phyloP scores from a whole-genome alignment of 1,140 invertebrate species.

The Spodoptera frugiperda region DNA sequence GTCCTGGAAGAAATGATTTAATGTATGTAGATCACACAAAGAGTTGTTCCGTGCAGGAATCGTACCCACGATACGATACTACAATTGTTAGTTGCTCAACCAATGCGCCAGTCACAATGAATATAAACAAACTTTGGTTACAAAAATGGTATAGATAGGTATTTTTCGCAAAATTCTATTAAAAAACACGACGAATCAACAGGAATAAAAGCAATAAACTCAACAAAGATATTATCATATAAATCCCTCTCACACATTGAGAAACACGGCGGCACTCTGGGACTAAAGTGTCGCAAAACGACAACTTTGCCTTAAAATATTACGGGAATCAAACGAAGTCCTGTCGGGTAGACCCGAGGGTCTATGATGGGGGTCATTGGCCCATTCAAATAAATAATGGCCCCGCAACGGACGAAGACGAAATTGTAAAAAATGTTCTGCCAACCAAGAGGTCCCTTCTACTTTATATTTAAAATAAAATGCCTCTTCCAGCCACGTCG shows the following conservation, averaged over 20 bases:
- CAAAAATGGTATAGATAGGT: no score
- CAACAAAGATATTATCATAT: not conserved
- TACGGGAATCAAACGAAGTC: not conserved
- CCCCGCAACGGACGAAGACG: not conserved
- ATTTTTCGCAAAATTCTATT: no score
- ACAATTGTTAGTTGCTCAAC: no score
- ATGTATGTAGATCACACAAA: no score
- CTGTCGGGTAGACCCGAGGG: not conserved
- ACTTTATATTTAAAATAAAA: conserved; percentile 10
- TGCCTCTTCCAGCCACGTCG: not conserved
- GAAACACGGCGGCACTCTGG: not conserved
- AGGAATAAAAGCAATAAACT: no score
- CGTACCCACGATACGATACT: no score
- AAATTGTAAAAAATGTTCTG: conserved; percentile 17
- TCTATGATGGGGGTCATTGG: not conserved
- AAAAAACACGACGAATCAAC: no score
- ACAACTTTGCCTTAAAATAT: conserved; percentile 15
- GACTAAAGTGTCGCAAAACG: not conserved
- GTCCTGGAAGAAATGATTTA: no score
- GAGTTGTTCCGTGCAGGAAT: no score
- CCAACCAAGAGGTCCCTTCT: not conserved
- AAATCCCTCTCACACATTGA: not conserved
- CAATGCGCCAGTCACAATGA: no score
- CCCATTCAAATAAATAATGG: conserved; percentile 5
- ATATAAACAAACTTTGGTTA: no score